A percentile compares a stretch with the other conserved stretches of the same genome.
Conservation (phyloP, 2,888 invertebrate species). For the Cosmia pyralina region DNA sequence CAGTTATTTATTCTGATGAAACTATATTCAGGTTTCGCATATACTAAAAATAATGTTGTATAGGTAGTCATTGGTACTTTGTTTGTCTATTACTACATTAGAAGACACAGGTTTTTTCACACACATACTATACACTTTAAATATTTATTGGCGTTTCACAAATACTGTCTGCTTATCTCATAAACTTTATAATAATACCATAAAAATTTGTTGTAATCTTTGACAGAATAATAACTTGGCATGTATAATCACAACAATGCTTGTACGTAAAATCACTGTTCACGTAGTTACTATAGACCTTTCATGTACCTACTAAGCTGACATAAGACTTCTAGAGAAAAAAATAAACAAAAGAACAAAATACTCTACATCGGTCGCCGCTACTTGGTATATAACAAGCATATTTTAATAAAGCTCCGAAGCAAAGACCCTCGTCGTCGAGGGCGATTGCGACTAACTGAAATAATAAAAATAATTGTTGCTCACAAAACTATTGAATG, state of each 20-base stretch:
- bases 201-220: background rate
- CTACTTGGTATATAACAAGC: conserved; percentile 30
- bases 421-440: conserved; percentile 2
- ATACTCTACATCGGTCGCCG: background rate
- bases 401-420: conserved; percentile 46
- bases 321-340: conserved; percentile 20
- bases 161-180: too few relatives aligned
- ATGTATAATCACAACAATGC: background rate
- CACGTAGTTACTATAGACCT: background rate
- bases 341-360: conserved; percentile 29
- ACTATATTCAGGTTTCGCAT: too few relatives aligned
- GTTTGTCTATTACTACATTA: too few relatives aligned
- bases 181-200: background rate
- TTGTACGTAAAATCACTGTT: conserved; percentile 1
- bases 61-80: too few relatives aligned
- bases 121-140: too few relatives aligned
- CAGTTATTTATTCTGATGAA: too few relatives aligned
- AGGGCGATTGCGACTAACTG: conserved; percentile 2
- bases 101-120: too few relatives aligned
- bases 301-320: conserved; percentile 20
- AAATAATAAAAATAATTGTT: conserved; percentile 17
- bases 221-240: background rate
- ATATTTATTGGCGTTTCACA: too few relatives aligned
- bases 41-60: too few relatives aligned
- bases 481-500: background rate